Evolutionary conservation across 1,140 invertebrate genomes (phyloP).

Genomic region (Anadara kagoshimensis): DNA sequence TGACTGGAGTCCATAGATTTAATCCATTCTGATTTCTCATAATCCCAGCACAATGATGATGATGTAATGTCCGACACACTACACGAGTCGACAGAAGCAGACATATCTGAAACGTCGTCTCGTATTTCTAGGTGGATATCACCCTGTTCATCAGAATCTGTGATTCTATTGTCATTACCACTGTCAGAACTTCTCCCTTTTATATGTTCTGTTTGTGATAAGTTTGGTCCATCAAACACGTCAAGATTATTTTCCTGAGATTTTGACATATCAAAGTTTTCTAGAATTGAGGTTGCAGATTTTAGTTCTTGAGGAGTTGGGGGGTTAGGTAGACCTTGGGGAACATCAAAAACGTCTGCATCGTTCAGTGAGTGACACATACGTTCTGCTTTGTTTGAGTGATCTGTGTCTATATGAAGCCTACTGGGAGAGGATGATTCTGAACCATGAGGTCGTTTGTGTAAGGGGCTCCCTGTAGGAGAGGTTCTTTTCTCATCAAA

Average conservation of each 20-base stretch:
- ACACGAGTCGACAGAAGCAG: constrained; percentile 36
- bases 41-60: constrained; percentile 34
- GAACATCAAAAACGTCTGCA: constrained; percentile 36
- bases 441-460: constrained; percentile 19
- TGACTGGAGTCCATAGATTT: constrained; percentile 42
- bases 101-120: constrained; percentile 37
- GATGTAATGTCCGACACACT: constrained; percentile 24
- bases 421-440: constrained; percentile 28
- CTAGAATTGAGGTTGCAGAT: neutral
- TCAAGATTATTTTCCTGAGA: neutral
- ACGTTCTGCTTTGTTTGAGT: constrained; percentile 16
- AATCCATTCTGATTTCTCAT: constrained; percentile 16
- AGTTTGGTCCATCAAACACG: neutral
- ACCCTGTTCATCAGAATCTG: constrained; percentile 5
- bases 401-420: constrained; percentile 7
- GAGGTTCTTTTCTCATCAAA: constrained; percentile 36
- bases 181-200: constrained; percentile 20
- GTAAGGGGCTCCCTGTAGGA: constrained; percentile 27
- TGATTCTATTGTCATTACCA: constrained; percentile 21
- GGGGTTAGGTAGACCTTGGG: constrained; percentile 30
- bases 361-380: constrained; percentile 39
- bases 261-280: too few species aligned
- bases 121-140: constrained; percentile 3
- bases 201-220: constrained; percentile 5
- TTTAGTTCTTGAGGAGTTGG: constrained; percentile 20